These are phyloP conservation scores for Centruroides sculpturatus DNA, from an alignment of 1,140 invertebrate species.

Conservation along the genomic window DNA sequence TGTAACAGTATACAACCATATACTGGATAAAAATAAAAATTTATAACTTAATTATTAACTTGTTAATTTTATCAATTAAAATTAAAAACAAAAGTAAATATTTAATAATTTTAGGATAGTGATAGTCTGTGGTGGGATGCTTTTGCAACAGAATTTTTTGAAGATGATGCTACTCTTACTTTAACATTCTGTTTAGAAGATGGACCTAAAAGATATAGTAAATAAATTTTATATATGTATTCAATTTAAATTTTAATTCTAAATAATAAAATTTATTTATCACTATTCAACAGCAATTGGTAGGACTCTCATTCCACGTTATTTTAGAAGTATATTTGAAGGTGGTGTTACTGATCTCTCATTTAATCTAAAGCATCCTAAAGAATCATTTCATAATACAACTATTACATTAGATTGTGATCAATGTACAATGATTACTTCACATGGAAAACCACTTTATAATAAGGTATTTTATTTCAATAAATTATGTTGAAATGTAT, in stretches of 20 bases:
- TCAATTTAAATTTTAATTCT: background rate
- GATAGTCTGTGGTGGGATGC: constrained; percentile 99
- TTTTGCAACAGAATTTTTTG: constrained; percentile 97
- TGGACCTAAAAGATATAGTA: constrained; percentile 95
- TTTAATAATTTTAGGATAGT: constrained; percentile 53
- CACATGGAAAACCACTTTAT: constrained; percentile 57
- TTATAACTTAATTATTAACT: no score
- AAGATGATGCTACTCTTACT: constrained; percentile 92
- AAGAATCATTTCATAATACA: constrained; percentile 96
- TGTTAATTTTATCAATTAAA: no score
- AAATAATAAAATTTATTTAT: background rate
- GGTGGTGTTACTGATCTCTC: constrained; percentile 94
- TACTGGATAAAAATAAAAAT: no score
- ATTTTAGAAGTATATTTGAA: constrained; percentile 98
- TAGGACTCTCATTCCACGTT: constrained; percentile 91
- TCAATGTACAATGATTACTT: constrained; percentile 89
- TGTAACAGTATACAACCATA: no score
- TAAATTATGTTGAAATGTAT: no score
- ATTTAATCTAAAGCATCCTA: constrained; percentile 90
- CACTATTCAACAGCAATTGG: constrained; percentile 61
- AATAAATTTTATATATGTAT: constrained; percentile 32
- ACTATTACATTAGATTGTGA: constrained; percentile 96
- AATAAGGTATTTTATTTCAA: no score
- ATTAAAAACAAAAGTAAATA: no score
- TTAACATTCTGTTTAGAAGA: constrained; percentile 94